Evolutionary conservation across 1,140 invertebrate species (phyloP), one percentile per base, ranked within the genome.

Genomic region (Drosophila yakuba): DNA sequence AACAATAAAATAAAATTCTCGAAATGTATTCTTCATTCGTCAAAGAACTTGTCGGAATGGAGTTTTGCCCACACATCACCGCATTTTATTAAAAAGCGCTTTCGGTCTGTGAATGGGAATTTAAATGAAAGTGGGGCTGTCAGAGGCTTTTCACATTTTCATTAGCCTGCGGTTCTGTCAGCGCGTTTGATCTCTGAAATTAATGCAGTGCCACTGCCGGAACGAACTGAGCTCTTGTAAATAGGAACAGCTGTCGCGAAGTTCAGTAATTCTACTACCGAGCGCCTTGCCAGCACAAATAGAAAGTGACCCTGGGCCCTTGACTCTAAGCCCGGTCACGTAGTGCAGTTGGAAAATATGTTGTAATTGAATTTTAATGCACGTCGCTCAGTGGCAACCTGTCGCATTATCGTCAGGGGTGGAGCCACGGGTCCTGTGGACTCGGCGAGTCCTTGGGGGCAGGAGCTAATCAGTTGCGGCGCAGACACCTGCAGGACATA

Each of bases 341-440:
- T 88, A 77, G 41, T 75, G 58, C 84, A 89, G 82, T 62, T 72
- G 57, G 44, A 67, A 83, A 83, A 76, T 82, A 63, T 88, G 52
- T 54, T 69, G 50, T 88, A 88, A 88, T 88, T 88, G 84, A 88
- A 88, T 88, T 83, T 83, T 88, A 88, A 88, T 88, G 84, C 84
- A 73, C 66, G 63, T 44, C 32, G 43, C 23, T 47, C 57, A 36
- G 38, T 44, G 41, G 28, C 62, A 67, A 57, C 64, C 52, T 82
- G 84, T 89, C 83, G 83, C 79, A 83, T 88, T 88, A 88, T 76
- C 77, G 83, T 89, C 83, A 71, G 51, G 28, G 45, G 25, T 38
- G 11, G 14, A 15, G 48, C 43, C 66, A 15, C 38, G 36, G 66
- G 47, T 67, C 35, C 15, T 17, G 17, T 17, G 17, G 17, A 0